A percentile compares a stretch with the other conserved stretches of the same genome.
These are phyloP conservation scores for Pollenia labialis DNA, from an alignment of 2,888 invertebrate species.

Conservation along the genomic window DNA sequence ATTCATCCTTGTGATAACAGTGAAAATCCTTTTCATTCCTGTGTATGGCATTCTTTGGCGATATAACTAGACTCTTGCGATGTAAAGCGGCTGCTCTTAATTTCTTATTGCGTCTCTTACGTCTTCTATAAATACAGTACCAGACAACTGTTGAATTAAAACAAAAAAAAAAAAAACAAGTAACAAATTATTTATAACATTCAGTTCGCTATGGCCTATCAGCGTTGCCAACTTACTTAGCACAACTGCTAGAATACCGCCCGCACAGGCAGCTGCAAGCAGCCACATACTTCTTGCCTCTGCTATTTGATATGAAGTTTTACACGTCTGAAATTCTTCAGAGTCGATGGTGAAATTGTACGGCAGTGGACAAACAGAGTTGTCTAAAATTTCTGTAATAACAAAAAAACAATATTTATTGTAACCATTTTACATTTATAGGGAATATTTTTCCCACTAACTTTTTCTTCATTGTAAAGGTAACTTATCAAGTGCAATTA, in stretches of 20 bases:
- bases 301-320: constrained; percentile 76
- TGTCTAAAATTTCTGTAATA: constrained; percentile 78
- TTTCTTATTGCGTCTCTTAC: constrained; percentile 76
- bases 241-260: constrained; percentile 77
- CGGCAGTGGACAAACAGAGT: constrained; percentile 79
- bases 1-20: constrained; percentile 74
- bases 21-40: constrained; percentile 71
- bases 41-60: constrained; percentile 79
- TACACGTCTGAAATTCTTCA: constrained; percentile 78
- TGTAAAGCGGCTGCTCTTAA: constrained; percentile 74
- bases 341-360: constrained; percentile 81
- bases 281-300: constrained; percentile 80
- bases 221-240: constrained; percentile 76
- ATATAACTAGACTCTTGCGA: constrained; percentile 80
- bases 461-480: too few species aligned
- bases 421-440: too few species aligned
- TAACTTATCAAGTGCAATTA: too few species aligned
- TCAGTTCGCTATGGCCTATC: too few species aligned
- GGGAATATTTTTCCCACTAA: too few species aligned
- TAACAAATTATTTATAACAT: too few species aligned
- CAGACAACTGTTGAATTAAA: constrained; percentile 75
- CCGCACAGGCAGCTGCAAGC: constrained; percentile 77
- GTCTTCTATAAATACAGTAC: constrained; percentile 78
- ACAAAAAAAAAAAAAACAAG: not conserved
- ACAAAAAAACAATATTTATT: not conserved